Percentiles rank a stretch among this genome's conserved stretches.
Evolutionary conservation across 2,888 invertebrate genomes (phyloP).

Genomic region (Blastobasis adustella): DNA sequence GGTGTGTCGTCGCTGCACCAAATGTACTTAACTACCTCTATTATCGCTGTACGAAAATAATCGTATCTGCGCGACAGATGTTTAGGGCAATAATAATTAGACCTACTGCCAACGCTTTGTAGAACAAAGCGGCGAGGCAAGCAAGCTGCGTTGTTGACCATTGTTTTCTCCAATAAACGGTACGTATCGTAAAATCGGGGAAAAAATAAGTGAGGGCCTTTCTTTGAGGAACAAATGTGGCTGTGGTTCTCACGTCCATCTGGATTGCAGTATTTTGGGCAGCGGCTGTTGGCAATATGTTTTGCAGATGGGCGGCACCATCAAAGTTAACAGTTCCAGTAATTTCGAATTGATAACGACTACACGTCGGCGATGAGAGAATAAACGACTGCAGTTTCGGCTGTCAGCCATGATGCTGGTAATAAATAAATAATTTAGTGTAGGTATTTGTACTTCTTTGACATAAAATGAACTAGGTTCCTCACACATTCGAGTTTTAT

Average conservation of each 20-base stretch:
- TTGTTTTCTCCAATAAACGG: constrained; percentile 15
- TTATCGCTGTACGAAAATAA: no score
- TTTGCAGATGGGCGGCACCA: constrained; percentile 60
- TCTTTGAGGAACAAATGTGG: constrained; percentile 47
- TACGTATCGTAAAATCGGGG: constrained; percentile 6
- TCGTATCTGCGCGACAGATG: constrained; percentile 27
- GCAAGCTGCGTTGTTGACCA: constrained; percentile 17
- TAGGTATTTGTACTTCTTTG: no score
- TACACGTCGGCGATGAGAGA: constrained; percentile 3
- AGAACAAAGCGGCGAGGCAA: constrained; percentile 29
- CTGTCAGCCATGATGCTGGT: no score
- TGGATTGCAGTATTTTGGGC: constrained; percentile 64
- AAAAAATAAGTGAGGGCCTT: constrained; percentile 21
- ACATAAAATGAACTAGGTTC: no score
- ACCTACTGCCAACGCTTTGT: constrained; percentile 29
- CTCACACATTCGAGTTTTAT: no score
- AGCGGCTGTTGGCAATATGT: constrained; percentile 52
- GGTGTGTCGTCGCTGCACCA: no score
- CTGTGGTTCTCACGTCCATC: constrained; percentile 60
- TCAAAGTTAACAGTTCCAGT: constrained; percentile 53
- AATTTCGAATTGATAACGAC: constrained; percentile 27
- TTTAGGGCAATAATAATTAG: constrained; percentile 22
- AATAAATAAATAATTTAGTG: no score
- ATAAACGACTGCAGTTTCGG: no score
- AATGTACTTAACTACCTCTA: no score